phyloP scores from a whole-genome alignment of 2,113 vertebrate species.

The Dunckerocampus dactyliophorus region DNA sequence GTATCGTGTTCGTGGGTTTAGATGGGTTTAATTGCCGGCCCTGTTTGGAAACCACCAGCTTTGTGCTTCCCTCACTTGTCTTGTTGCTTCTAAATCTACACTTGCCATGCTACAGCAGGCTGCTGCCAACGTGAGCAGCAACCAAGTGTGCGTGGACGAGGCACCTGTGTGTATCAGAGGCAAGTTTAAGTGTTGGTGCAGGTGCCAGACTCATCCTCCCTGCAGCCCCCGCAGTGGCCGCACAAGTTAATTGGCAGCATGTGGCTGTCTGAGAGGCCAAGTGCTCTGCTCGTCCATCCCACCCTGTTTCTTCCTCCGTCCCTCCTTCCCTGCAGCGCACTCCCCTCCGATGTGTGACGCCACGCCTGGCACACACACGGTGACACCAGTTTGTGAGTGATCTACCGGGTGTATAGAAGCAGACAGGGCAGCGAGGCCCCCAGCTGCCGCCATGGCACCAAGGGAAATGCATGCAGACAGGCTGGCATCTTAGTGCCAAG shows the following conservation, averaged over 20 bases:
- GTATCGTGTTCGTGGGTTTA: no score
- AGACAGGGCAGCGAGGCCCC: conserved; percentile 63
- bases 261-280: conserved; percentile 82
- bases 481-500: conserved; percentile 65
- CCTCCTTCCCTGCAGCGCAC: conserved; percentile 20
- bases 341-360: conserved; percentile 40
- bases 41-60: no score
- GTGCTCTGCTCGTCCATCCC: conserved; percentile 46
- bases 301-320: conserved; percentile 26
- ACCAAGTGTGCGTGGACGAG: conserved; percentile 3
- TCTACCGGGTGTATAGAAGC: conserved; percentile 41
- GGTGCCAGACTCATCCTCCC: conserved; percentile 56
- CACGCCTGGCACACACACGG: conserved; percentile 65
- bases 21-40: no score
- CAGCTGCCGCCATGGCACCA: conserved; percentile 69
- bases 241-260: conserved; percentile 91
- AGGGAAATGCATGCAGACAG: conserved; percentile 73
- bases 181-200: conserved; percentile 29
- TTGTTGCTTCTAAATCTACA: not conserved
- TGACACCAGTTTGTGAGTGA: conserved; percentile 71
- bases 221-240: conserved; percentile 56
- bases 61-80: no score
- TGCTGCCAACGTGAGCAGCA: not conserved
- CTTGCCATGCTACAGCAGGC: not conserved
- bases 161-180: conserved; percentile 8